Base-by-base conservation (phyloP, 1,140 invertebrate species). In the Caenorhabditis remanei region DNA sequence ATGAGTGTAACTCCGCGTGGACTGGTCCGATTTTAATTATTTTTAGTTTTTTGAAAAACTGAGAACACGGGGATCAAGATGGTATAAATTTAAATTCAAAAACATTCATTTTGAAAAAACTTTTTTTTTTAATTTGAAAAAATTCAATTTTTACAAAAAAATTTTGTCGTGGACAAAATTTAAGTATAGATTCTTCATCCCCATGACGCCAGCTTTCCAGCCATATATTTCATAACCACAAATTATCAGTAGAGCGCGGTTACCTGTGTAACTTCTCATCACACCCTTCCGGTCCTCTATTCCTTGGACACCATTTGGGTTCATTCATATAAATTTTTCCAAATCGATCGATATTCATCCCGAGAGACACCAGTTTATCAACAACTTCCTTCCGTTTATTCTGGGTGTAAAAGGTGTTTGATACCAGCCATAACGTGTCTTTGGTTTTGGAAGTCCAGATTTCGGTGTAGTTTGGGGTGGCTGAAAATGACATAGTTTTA, bases 1-100 rank as follows among this genome's bases (percentile, higher is more conserved):
- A n/a, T n/a, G n/a, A n/a, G n/a, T n/a, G n/a, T 32, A 32, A 32
- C 32, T 32, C 32, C 32, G 32, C 32, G 32, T 32, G 32, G 32
- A 32, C 1, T 32, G 97, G 96, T 79, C 94, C 95, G 91, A 97
- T 95, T 21, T 99, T 94, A 58, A 32, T 63, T 56, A 40, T 83
- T 83, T 83, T 41, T 8, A 32, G 24, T 63, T 58, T 58, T 58
- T n/a, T 7, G 21, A 5, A 13, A n/a, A 9, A 4, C 16, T 13
- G 50, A 53, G 1, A 13, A 4, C 9, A 13, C 50, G 16, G 16
- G 9, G 9, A 53, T 53, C 50, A 53, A 53, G 16, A 9, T 16
- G 16, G 9, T 16, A 13, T 53, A 16, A 53, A 1, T 53, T 53
- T 53, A 4, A 53, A 1, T 58, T 19, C 4, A 8, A n/a, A 58